These are phyloP conservation scores for Pangasius larnaudii DNA, from an alignment of 2,797 vertebrate species.

Conservation along the genomic window DNA sequence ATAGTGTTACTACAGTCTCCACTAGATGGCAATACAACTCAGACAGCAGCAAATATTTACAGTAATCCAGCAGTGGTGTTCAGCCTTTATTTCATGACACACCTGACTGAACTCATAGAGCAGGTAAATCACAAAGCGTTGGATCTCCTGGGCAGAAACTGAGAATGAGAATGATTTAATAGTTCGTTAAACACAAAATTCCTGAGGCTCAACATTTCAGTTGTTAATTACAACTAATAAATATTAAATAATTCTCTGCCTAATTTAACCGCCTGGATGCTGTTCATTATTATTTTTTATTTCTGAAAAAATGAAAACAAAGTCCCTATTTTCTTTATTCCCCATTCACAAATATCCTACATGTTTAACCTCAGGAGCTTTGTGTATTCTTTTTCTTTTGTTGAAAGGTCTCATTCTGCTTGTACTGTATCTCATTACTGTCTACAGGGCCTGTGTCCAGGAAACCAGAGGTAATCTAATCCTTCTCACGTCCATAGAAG, in stretches of 20 bases:
- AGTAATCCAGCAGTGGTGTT: background rate
- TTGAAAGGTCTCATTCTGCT: slow-evolving; percentile 17
- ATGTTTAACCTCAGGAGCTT: background rate
- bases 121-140: no score
- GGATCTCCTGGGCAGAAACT: background rate
- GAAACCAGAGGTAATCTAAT: slow-evolving; percentile 38
- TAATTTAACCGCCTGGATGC: background rate
- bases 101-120: background rate
- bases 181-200: background rate
- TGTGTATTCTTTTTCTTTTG: slow-evolving; percentile 7
- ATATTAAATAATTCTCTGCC: background rate
- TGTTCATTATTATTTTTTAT: background rate
- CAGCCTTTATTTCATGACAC: background rate
- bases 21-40: slow-evolving; percentile 22
- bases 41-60: background rate
- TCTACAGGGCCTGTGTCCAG: slow-evolving; percentile 32
- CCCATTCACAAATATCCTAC: background rate
- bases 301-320: background rate
- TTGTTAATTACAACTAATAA: background rate
- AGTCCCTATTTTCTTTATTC: background rate
- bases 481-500: slow-evolving; percentile 9
- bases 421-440: slow-evolving; percentile 39
- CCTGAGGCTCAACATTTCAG: background rate
- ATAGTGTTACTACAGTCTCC: background rate
- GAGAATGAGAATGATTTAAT: background rate